Evolutionary conservation across 2,113 vertebrate species (phyloP), one percentile per base, ranked within the genome.

Genomic region (Pituophis catenifer): DNA sequence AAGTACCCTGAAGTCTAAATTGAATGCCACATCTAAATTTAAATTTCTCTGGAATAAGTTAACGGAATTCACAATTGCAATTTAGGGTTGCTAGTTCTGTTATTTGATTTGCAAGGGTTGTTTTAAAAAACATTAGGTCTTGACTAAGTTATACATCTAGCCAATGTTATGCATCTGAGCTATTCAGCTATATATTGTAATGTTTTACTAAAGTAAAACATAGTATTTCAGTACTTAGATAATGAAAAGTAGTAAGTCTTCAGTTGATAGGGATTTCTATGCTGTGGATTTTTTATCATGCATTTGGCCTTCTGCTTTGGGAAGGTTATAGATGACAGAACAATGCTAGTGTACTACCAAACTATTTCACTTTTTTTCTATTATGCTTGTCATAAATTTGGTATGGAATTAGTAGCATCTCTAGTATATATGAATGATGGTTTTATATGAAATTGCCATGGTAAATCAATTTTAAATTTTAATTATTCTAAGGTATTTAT

Each of bases 401-500:
- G n/a, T 48, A 90, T 50, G 55, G 2, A 29, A 87, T 33, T 90
- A 17, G 4, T 48, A 50, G 48, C 29, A 50, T 90, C 26, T 91
- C 62, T 26, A 65, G 15, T 54, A 52, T 53, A 53, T 0, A n/a
- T 62, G n/a, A 58, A 90, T 87, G 88, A 23, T n/a, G 1, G 8
- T 58, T 55, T 52, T 90, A 10, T 86, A 94, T 70, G 38, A 88
- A n/a, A 88, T 86, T 62, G 1, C 55, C 13, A 88, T 92, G 0
- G 21, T 91, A 93, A 88, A 88, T 93, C 89, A 94, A 94, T 89
- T 65, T 70, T 81, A 81, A 81, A 44, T 44, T 81, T 21, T 1
- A 88, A 90, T 75, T 93, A 0, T 8, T 75, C 55, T 44, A 21
- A 62, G 93, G 10, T n/a, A 21, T 62, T 62, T 91, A 86, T 85